Percentiles rank a stretch among this genome's conserved stretches.
These are phyloP conservation scores for Phyllostomus hastatus DNA, from an alignment of 2,113 vertebrate genomes.

Conservation along the genomic window DNA sequence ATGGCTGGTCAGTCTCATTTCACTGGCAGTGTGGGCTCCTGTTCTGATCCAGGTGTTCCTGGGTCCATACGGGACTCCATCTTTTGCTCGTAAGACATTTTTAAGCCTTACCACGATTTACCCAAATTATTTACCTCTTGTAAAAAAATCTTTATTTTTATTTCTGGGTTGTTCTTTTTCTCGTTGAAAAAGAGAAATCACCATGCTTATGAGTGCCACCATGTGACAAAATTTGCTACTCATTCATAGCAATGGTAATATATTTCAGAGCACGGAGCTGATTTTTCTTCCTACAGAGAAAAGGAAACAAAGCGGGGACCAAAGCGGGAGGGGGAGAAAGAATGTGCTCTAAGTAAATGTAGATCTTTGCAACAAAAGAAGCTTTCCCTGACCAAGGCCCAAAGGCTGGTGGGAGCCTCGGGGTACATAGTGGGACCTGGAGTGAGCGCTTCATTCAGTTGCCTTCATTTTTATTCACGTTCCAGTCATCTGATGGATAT, in stretches of 20 bases:
- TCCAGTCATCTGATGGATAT: slow-evolving; percentile 96
- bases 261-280: slow-evolving; percentile 51
- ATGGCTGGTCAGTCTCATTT: slow-evolving; percentile 19
- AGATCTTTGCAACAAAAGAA: slow-evolving; percentile 63
- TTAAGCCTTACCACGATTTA: slow-evolving; percentile 3
- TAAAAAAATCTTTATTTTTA: slow-evolving; percentile 32
- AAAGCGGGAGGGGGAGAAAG: slow-evolving; percentile 57
- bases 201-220: slow-evolving; percentile 12
- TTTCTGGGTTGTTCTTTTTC: slow-evolving; percentile 13
- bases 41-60: slow-evolving; percentile 14
- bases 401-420: slow-evolving; percentile 53
- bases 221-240: slow-evolving; percentile 46
- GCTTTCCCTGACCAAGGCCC: slow-evolving; percentile 50
- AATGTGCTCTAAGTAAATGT: slow-evolving; percentile 67
- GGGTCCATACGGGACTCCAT: neutral
- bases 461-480: slow-evolving; percentile 92
- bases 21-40: slow-evolving; percentile 31
- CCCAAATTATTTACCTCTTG: slow-evolving; percentile 13
- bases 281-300: slow-evolving; percentile 58
- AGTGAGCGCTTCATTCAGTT: slow-evolving; percentile 87
- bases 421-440: slow-evolving; percentile 72
- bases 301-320: neutral
- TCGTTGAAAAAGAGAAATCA: slow-evolving; percentile 35
- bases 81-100: slow-evolving; percentile 22
- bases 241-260: slow-evolving; percentile 38